phyloP scores from a whole-genome alignment of 2,888 invertebrate species.

The Sepiola atlantica region DNA sequence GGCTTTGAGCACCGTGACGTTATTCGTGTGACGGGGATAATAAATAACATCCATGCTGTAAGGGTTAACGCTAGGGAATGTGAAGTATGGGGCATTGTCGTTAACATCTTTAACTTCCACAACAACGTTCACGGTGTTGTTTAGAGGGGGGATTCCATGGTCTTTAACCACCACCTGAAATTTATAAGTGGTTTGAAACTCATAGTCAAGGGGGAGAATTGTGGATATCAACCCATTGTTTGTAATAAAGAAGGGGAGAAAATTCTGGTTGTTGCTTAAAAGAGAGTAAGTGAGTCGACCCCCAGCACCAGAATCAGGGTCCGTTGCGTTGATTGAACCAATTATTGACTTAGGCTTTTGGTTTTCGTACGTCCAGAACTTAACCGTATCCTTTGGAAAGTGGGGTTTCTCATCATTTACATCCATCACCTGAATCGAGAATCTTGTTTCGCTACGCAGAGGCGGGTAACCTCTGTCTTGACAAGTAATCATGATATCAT shows the following conservation, averaged over 20 bases:
- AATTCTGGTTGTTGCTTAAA: background rate
- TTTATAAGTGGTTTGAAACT: background rate
- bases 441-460: background rate
- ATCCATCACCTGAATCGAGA: background rate
- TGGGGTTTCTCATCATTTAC: background rate
- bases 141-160: background rate
- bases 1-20: background rate
- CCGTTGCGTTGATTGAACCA: background rate
- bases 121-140: background rate
- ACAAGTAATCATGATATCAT: background rate
- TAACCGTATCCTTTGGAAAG: background rate
- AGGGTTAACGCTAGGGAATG: background rate
- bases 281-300: background rate
- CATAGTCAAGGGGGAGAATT: background rate
- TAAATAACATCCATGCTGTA: slow-evolving; percentile 19
- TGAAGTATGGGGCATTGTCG: background rate
- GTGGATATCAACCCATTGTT: background rate
- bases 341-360: background rate
- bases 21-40: background rate
- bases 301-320: background rate
- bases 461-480: background rate
- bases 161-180: background rate
- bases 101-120: background rate
- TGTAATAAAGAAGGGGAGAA: background rate
- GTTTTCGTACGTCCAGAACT: background rate